Percentiles rank a stretch among this genome's conserved stretches.
These are phyloP conservation scores for Rhynchotus rufescens DNA, from an alignment of 2,797 vertebrate genomes.

Conservation along the genomic window DNA sequence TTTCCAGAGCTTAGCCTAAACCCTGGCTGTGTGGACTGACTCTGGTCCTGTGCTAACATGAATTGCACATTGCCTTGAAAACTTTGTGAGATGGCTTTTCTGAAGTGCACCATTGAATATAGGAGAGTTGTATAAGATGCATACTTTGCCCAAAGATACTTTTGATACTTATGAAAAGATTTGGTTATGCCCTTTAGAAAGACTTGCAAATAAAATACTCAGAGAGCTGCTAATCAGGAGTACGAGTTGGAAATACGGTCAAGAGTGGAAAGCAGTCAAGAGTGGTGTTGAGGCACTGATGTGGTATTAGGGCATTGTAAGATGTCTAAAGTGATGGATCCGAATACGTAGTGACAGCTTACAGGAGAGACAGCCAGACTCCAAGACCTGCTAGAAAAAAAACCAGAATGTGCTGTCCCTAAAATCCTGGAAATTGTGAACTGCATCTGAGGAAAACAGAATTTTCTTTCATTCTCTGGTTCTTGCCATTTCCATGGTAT, in stretches of 20 bases:
- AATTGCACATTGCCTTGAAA: constrained; percentile 32
- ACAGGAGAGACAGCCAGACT: neutral
- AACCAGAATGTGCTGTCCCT: neutral
- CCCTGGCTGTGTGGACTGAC: neutral
- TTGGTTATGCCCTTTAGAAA: neutral
- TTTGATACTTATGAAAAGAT: neutral
- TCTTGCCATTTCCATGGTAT: too few relatives aligned
- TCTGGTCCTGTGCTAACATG: neutral
- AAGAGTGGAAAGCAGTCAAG: neutral
- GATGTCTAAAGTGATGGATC: neutral
- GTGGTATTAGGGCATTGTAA: neutral
- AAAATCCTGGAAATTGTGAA: neutral
- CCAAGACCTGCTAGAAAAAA: neutral
- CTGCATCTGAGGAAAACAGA: neutral
- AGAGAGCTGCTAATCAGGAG: neutral
- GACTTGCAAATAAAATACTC: neutral
- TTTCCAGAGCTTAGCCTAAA: neutral
- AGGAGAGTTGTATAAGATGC: neutral
- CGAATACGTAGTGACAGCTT: neutral
- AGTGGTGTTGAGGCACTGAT: neutral
- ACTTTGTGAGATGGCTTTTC: neutral
- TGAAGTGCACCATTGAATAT: neutral
- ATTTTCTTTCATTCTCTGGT: neutral
- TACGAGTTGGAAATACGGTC: neutral
- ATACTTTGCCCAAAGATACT: neutral